Evolutionary conservation across 2,797 vertebrate genomes (phyloP), one percentile per base, ranked within the genome.

Genomic region (Clarias laeviceps): DNA sequence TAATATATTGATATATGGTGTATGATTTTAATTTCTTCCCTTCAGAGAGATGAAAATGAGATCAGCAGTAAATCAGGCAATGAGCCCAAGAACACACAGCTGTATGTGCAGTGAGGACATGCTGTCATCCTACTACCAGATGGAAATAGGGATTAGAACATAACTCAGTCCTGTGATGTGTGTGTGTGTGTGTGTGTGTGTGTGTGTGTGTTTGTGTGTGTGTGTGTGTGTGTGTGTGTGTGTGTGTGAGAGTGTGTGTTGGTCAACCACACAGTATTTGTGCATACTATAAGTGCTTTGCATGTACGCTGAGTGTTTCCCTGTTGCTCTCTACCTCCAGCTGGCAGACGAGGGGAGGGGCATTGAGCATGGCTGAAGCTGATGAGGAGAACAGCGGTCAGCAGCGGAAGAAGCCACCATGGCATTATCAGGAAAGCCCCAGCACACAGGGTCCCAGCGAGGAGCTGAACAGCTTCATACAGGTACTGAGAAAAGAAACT

Each of bases 391-490:
- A 96, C 93, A 95, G 94, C 0, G 91, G 66, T 64, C 94, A 98
- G 87, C 97, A 97, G 93, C 94, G 95, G 86, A 99, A 97, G 91
- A 99, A 99, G 91, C 97, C 98, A 0, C 97, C 97, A 45, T 97
- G 98, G 97, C 93, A 98, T 62, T 96, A 94, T 91, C 90, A 99
- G 92, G 97, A 99, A 91, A 97, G 97, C 86, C 98, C 97, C 0
- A 93, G 91, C 4, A 34, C 90, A 37, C 87, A 94, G 83, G 90
- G 92, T 0, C 90, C 93, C 0, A 91, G 91, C 1, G 97, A 98
- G 18, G 96, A 97, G 72, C 91, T 93, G 5, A 92, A 94, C 9
- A 84, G 89, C 80, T 89, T 90, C 27, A 89, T 92, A 24, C 96
- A 96, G 97, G 98, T 98, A 92, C 24, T 24, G 27, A 34, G 4